Evolutionary conservation across 2,888 invertebrate species (phyloP), one percentile per base, ranked within the genome.

Genomic region (Drosophila niveifrons): DNA sequence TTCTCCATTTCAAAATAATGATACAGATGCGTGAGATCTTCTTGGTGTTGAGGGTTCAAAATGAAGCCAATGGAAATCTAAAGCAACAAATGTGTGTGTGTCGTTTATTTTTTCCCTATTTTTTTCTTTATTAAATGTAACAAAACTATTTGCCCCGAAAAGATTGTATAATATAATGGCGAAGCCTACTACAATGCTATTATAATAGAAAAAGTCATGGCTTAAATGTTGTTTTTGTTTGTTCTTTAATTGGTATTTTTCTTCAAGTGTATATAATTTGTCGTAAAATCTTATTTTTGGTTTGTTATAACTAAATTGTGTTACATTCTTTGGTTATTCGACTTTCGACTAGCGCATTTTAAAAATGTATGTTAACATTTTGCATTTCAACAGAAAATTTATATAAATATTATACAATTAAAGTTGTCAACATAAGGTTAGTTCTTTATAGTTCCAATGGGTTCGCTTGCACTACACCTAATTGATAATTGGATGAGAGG

Each of bases 391-490:
- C 78, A 72, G 50, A 86, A 80, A 55, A 51, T 58, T 28, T 56
- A 67, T 71, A 75, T 86, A 86, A 78, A 73, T 86, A 85, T 86
- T 69, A 58, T 88, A 88, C 82, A 86, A 58, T 86, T 66, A 79
- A 83, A 68, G 53, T 70, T 48, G 53, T 65, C 63, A 84, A 84
- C 69, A 57, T 62, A 85, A 62, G 63, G 68, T 66, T 70, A 58
- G 51, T 65, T 50, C 61, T 23, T 23, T 23, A 48, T 58, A 39
- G 47, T 47, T 48, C 6, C 39, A 15, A 28, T 28, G n/a, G 47
- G 4, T 43, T 34, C 18, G 15, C 6, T 48, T 63, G 41, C 43
- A 28, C 39, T 56, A n/a, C 28, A 50, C 50, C 44, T 64, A 53
- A 48, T 67, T 68, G 51, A 67, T 58, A 51, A 44, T 56, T 62